phyloP scores from a whole-genome alignment of 2,113 vertebrate genomes.

The Mesembrinibis cayennensis region DNA sequence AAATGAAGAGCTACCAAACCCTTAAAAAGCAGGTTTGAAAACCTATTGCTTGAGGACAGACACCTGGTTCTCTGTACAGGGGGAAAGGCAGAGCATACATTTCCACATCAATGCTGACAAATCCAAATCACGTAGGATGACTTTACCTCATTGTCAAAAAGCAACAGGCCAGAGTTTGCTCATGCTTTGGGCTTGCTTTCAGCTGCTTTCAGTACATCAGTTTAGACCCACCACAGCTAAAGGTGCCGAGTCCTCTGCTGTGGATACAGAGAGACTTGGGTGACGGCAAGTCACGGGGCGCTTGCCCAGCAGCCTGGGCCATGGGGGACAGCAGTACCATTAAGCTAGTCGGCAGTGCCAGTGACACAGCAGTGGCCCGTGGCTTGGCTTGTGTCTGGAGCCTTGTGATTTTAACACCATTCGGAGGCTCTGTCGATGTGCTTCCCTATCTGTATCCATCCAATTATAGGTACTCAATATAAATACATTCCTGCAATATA shows the following conservation, averaged over 20 bases:
- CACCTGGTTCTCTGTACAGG: conserved; percentile 17
- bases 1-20: conserved; percentile 91
- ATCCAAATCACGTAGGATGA: conserved; percentile 37
- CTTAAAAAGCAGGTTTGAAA: conserved; percentile 73
- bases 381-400: not conserved
- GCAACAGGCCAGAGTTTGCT: conserved; percentile 1
- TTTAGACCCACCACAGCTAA: conserved; percentile 12
- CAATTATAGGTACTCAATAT: not conserved
- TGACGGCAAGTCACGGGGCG: rapidly evolving
- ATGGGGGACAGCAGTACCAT: not conserved
- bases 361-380: not conserved
- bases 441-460: not conserved
- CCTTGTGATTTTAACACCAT: not conserved
- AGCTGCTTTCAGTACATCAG: conserved; percentile 19
- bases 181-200: conserved; percentile 41
- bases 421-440: not conserved
- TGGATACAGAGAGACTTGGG: not conserved
- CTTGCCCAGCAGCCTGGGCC: not conserved
- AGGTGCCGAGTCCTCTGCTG: not conserved
- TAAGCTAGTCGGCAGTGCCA: not conserved
- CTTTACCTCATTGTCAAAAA: conserved; percentile 55
- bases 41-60: not conserved
- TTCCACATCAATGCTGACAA: conserved; percentile 40
- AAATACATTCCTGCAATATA: not conserved
- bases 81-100: conserved; percentile 26